phyloP scores from a whole-genome alignment of 2,797 vertebrate species.

The Cyprinodon diabolis region DNA sequence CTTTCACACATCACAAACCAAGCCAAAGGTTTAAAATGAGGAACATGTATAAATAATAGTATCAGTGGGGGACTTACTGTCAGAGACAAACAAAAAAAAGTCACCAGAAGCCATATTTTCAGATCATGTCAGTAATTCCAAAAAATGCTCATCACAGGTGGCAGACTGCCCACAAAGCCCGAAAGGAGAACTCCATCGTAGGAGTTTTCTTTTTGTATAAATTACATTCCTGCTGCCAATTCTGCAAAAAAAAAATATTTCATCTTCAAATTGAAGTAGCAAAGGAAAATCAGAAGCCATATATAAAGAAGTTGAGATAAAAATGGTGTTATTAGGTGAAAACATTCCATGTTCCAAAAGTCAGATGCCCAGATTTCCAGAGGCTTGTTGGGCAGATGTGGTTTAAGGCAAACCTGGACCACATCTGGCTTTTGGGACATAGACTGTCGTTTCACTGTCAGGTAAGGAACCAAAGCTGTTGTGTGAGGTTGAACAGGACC shows the following conservation, averaged over 20 bases:
- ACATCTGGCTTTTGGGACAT: too few species aligned
- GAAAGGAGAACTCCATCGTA: neutral
- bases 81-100: slow-evolving; percentile 6
- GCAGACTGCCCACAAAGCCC: neutral
- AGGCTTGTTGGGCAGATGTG: too few species aligned
- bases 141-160: slow-evolving; percentile 1
- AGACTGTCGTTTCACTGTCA: too few species aligned
- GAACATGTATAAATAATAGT: slow-evolving; percentile 24
- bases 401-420: too few species aligned
- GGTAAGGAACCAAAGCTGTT: too few species aligned
- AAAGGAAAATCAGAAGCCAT: slow-evolving; percentile 6
- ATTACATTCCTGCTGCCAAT: neutral
- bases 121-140: neutral
- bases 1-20: too few species aligned
- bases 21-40: slow-evolving; percentile 5
- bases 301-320: too few species aligned
- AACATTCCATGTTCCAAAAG: too few species aligned
- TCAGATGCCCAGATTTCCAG: too few species aligned
- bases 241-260: slow-evolving; percentile 10
- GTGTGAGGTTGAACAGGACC: too few species aligned
- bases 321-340: too few species aligned
- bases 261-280: slow-evolving; percentile 8
- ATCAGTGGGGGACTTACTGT: slow-evolving; percentile 23
- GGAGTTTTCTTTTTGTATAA: slow-evolving; percentile 4
- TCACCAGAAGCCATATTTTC: neutral